Evolutionary conservation across 1,140 invertebrate species (phyloP).

Genomic region (Fopius arisanus): DNA sequence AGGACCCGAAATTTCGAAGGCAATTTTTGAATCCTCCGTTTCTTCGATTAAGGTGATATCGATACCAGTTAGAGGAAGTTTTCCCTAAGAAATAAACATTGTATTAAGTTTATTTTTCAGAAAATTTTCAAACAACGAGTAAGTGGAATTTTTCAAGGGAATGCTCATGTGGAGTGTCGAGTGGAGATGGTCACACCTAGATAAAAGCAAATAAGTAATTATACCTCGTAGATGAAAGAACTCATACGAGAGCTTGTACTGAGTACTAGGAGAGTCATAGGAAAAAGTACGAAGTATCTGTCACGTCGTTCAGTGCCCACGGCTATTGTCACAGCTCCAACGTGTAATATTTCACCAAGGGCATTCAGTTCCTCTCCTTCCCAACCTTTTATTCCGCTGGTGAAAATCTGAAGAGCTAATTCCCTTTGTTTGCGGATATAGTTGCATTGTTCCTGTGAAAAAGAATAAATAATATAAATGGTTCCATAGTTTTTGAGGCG

Average conservation of each 20-base stretch:
- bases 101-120: neutral
- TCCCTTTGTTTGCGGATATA: conserved; percentile 92
- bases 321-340: conserved; percentile 82
- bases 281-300: conserved; percentile 91
- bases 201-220: neutral
- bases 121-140: neutral
- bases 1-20: conserved; percentile 90
- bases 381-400: conserved; percentile 91
- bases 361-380: conserved; percentile 85
- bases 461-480: conserved; percentile 15
- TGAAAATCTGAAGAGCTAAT: conserved; percentile 93
- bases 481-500: no score
- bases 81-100: conserved; percentile 72
- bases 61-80: conserved; percentile 87
- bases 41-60: conserved; percentile 80
- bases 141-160: neutral
- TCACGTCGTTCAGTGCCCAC: conserved; percentile 82
- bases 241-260: conserved; percentile 90
- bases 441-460: conserved; percentile 79
- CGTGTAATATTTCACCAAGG: conserved; percentile 82
- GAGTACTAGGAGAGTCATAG: conserved; percentile 86
- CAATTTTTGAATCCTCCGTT: conserved; percentile 82
- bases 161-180: no score
- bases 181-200: no score
- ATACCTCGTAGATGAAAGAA: conserved; percentile 95